Evolutionary conservation across 2,888 invertebrate species (phyloP), one percentile per base, ranked within the genome.

Genomic region (Hofmannophila pseudospretella): DNA sequence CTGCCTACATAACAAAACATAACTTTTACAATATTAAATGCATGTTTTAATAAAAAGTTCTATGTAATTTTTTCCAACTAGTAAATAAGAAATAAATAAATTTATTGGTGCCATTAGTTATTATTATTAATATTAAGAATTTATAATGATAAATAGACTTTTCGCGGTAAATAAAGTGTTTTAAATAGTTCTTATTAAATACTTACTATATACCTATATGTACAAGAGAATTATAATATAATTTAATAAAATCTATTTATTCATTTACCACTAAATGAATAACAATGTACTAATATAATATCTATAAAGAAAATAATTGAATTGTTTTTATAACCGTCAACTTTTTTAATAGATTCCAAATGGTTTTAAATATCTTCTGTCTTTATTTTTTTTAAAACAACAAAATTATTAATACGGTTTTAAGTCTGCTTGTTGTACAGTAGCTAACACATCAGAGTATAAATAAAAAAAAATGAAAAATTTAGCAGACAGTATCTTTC

Each of bases 91-190:
- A 51, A 44, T 42, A 48, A 44, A 47, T 44, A 54, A 60, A 50
- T 47, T 49, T 39, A 39, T 54, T 47, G 42, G 67, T 70, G 67
- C 69, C 60, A 54, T 58, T 47, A 53, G 45, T 3, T 27, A 11
- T 27, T 8, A 5, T 16, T n/a, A n/a, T n/a, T n/a, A n/a, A n/a
- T 16, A 49, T 51, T 56, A 11, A 10, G 51, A 32, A 39, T 41
- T 47, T 8, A 43, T 50, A 48, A 51, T 37, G 37, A n/a, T 23
- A 19, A 38, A 26, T 28, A 38, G 14, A 23, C 8, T 32, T 38
- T 30, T 34, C 20, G 23, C 33, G 33, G 30, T 34, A 38, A 34
- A 38, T 12, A 20, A 38, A 30, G 37, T 37, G 30, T 42, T 34
- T 46, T n/a, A 1, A 20, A 20, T 20, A 23, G 38, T 35, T 11